Evolutionary conservation across 2,797 vertebrate species (phyloP).

Genomic region (Eulemur rubriventer): DNA sequence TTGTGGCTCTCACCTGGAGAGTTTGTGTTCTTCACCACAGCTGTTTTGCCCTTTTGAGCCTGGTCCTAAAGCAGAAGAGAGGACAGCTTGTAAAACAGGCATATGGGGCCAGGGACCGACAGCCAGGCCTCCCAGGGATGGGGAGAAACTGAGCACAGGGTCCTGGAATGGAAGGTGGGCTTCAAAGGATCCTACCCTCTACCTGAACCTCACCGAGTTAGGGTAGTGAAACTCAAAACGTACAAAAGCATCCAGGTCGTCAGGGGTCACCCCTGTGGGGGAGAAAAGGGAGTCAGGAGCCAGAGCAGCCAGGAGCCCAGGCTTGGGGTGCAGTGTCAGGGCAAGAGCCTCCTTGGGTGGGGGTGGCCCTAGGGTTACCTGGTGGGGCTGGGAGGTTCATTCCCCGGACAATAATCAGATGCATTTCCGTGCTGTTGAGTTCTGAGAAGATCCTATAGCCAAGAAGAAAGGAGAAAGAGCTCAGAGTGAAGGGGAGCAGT

Average conservation of each 20-base stretch:
- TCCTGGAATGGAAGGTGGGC: neutral
- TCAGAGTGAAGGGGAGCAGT: neutral
- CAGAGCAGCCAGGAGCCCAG: neutral
- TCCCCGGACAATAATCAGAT: constrained; percentile 93
- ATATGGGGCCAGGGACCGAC: neutral
- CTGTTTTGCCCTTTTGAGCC: constrained; percentile 95
- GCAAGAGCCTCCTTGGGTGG: neutral
- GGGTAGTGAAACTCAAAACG: constrained; percentile 98
- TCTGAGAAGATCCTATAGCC: constrained; percentile 95
- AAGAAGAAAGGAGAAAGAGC: neutral
- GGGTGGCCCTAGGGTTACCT: constrained; percentile 83
- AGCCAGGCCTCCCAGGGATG: neutral
- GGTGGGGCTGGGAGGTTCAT: constrained; percentile 96
- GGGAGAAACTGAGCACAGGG: neutral
- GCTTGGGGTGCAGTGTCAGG: neutral
- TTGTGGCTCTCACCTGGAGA: constrained; percentile 90
- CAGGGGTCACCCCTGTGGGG: constrained; percentile 91
- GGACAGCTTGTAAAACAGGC: neutral
- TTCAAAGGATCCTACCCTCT: constrained; percentile 8
- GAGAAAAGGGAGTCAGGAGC: constrained; percentile 53
- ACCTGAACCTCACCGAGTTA: constrained; percentile 89
- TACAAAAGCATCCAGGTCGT: constrained; percentile 93
- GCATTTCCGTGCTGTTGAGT: constrained; percentile 98
- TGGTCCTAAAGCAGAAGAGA: constrained; percentile 89
- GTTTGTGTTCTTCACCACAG: constrained; percentile 95